Evolutionary conservation across 2,888 invertebrate species (phyloP).

Genomic region (Pammene aurita): DNA sequence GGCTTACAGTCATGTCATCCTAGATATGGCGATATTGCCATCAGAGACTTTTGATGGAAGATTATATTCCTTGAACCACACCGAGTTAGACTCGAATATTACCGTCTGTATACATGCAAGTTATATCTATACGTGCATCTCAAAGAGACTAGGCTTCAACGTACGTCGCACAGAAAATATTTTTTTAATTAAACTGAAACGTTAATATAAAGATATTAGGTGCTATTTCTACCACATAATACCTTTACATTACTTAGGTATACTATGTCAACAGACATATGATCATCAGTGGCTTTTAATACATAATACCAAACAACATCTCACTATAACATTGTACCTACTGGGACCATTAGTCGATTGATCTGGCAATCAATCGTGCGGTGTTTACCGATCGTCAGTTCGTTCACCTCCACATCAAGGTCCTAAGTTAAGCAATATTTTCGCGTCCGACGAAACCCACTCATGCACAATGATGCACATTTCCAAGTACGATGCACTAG

Average conservation of each 20-base stretch:
- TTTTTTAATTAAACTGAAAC: too few species aligned
- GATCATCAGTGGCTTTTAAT: background rate
- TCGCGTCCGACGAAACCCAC: conserved; percentile 66
- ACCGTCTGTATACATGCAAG: conserved; percentile 56
- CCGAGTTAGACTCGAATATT: conserved; percentile 52
- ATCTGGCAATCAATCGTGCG: conserved; percentile 66
- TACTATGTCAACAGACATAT: too few species aligned
- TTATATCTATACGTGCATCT: conserved; percentile 71
- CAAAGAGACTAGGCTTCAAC: conserved; percentile 58
- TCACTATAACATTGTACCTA: conserved; percentile 46
- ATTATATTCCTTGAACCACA: conserved; percentile 67
- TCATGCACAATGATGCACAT: conserved; percentile 71
- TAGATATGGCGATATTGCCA: conserved; percentile 64
- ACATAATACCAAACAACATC: background rate
- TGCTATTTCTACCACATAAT: too few species aligned
- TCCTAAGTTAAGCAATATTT: conserved; percentile 64
- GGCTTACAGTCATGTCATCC: conserved; percentile 54
- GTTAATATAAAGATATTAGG: too few species aligned
- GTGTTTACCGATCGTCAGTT: conserved; percentile 67
- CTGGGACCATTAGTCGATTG: conserved; percentile 54
- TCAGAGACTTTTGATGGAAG: conserved; percentile 75
- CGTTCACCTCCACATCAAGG: conserved; percentile 75
- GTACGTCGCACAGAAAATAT: conserved; percentile 45
- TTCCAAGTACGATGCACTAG: conserved; percentile 77
- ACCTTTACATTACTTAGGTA: too few species aligned